A percentile compares a stretch with the other conserved stretches of the same genome.
These are phyloP conservation scores for Steinernema khuongi DNA, from an alignment of 1,140 invertebrate species.

Conservation along the genomic window DNA sequence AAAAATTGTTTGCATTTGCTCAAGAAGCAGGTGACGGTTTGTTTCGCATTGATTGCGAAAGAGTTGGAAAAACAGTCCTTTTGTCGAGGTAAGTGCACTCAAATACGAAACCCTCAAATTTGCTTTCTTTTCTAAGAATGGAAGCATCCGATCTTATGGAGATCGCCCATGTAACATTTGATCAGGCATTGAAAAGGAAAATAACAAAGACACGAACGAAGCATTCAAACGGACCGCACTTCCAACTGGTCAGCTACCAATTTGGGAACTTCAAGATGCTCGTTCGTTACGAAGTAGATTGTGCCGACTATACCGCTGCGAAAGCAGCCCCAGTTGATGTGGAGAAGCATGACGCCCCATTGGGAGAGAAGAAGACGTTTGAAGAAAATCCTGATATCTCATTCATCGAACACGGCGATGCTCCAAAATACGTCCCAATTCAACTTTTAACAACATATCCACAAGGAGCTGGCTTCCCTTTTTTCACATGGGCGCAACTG, in stretches of 20 bases:
- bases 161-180: conserved; percentile 52
- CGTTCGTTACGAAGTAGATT: conserved; percentile 56
- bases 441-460: conserved; percentile 57
- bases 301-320: conserved; percentile 50
- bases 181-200: conserved; percentile 52
- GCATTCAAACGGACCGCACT: conserved; percentile 55
- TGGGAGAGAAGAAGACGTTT: conserved; percentile 50
- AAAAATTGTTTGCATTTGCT: conserved; percentile 56
- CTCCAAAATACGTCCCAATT: conserved; percentile 45
- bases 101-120: background rate
- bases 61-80: conserved; percentile 57
- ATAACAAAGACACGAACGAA: conserved; percentile 54
- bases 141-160: conserved; percentile 58
- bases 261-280: conserved; percentile 56
- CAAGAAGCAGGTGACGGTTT: conserved; percentile 56
- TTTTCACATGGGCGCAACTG: conserved; percentile 57
- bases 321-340: conserved; percentile 36
- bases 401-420: conserved; percentile 53
- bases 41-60: conserved; percentile 57
- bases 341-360: conserved; percentile 45
- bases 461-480: conserved; percentile 55
- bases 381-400: conserved; percentile 41
- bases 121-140: conserved; percentile 46
- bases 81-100: conserved; percentile 39
- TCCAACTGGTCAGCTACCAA: conserved; percentile 55